Evolutionary conservation across 1,140 invertebrate genomes (phyloP), one percentile per base, ranked within the genome.

Genomic region (Calephelis virginiensis): DNA sequence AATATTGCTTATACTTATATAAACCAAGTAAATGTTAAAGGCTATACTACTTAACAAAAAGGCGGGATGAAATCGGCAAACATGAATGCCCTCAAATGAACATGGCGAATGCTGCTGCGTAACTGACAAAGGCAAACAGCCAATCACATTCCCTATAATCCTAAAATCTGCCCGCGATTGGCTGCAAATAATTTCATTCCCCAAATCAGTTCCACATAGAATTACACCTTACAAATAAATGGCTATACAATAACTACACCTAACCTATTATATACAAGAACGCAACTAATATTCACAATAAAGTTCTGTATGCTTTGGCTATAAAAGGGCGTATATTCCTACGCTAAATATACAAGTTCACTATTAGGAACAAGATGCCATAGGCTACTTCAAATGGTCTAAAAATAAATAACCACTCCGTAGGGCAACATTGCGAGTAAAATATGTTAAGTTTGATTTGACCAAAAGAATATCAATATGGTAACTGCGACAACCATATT

Each of bases 301-400:
- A 87, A 86, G 83, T 86, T 86, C 82, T 86, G 77, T 71, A 84
- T 85, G 83, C 86, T 89, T 89, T 89, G 86, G 86, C 86, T 89
- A 87, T 80, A 72, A 80, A 77, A 81, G 86, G 81, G 84, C 80
- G 78, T 77, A 77, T 70, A 71, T 66, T 49, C 66, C 75, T 77
- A 79, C 63, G 72, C 76, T 81, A 77, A 62, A 66, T 64, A 56
- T 67, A 61, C 66, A 75, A 79, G 78, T 80, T 74, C 74, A 49
- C 80, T 77, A 75, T 75, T 85, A 83, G 81, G 80, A 86, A 85
- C 83, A 76, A 78, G 75, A 77, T 69, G 75, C 67, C 74, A 64
- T 76, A 77, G 75, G 73, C 83, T 82, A 80, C 69, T 64, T 63
- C 64, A 67, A 72, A 67, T 74, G 72, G 72, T 77, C 74, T 70